A percentile compares a stretch with the other conserved stretches of the same genome.
phyloP scores from a whole-genome alignment of 2,113 vertebrate genomes.

The Pelodiscus sinensis region DNA sequence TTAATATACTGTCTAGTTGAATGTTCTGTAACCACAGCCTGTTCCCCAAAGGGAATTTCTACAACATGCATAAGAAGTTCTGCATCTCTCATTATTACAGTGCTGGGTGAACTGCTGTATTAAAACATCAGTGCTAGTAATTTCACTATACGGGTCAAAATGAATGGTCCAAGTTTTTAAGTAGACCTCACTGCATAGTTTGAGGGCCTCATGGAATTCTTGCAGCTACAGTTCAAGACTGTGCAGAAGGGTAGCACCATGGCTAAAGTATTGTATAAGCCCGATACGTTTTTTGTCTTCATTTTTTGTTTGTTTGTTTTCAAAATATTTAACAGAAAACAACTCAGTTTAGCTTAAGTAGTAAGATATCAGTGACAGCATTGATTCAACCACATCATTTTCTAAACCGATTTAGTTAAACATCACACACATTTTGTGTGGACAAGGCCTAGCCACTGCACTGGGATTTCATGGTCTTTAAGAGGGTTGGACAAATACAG shows the following conservation, averaged over 20 bases:
- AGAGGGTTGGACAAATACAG: no score
- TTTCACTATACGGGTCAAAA: not conserved
- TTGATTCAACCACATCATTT: not conserved
- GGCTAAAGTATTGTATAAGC: not conserved
- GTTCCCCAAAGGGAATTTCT: constrained; percentile 46
- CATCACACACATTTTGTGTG: not conserved
- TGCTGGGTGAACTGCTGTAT: constrained; percentile 14
- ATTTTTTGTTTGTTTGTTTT: not conserved
- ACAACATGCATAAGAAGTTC: constrained; percentile 20
- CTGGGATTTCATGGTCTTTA: not conserved
- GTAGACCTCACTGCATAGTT: not conserved
- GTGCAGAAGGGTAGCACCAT: not conserved
- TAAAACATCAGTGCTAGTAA: constrained; percentile 32
- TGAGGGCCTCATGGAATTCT: not conserved
- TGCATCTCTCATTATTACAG: constrained; percentile 45
- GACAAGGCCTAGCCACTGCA: not conserved
- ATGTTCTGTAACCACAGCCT: constrained; percentile 13
- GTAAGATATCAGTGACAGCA: not conserved
- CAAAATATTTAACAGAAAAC: fast-evolving
- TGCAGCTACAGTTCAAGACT: not conserved
- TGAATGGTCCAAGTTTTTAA: not conserved
- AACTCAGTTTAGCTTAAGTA: not conserved
- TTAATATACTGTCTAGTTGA: constrained; percentile 39
- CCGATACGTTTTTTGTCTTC: no score
- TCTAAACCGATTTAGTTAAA: not conserved